phyloP scores from a whole-genome alignment of 2,797 vertebrate genomes.

The Tragopan temminckii region DNA sequence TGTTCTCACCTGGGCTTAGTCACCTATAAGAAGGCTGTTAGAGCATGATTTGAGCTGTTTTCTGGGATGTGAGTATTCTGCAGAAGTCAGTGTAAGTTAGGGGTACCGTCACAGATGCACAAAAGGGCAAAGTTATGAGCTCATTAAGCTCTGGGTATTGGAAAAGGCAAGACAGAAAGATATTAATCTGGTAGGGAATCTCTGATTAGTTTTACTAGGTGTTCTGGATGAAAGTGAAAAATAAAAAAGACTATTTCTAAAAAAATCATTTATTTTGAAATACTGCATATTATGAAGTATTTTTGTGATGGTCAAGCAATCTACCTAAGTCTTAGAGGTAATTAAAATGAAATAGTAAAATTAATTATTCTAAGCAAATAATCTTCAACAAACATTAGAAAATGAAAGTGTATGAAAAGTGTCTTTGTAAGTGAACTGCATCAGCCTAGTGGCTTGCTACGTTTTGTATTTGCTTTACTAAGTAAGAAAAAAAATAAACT shows the following conservation, averaged over 20 bases:
- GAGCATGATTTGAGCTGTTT: not conserved
- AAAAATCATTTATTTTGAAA: not conserved
- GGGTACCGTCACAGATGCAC: not conserved
- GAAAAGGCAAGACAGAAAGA: not conserved
- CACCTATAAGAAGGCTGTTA: not conserved
- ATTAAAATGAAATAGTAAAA: not conserved
- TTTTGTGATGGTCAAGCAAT: not conserved
- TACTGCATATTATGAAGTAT: not conserved
- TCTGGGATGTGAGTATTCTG: not conserved
- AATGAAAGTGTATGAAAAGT: not conserved
- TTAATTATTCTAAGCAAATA: not conserved
- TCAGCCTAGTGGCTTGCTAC: not conserved
- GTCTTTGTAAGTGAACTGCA: not conserved
- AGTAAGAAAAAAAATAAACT: not conserved
- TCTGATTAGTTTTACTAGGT: not conserved
- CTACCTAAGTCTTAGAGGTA: not conserved
- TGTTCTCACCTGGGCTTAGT: not conserved
- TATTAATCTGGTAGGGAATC: not conserved
- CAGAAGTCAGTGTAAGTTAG: not conserved
- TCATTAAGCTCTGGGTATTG: not conserved
- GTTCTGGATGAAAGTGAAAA: not conserved
- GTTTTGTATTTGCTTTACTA: slow-evolving; percentile 47
- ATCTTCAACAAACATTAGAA: not conserved
- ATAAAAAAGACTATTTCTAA: not conserved
- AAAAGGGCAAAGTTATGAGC: not conserved